Evolutionary conservation across 2,113 vertebrate species (phyloP).

Genomic region (Desmodus rotundus): DNA sequence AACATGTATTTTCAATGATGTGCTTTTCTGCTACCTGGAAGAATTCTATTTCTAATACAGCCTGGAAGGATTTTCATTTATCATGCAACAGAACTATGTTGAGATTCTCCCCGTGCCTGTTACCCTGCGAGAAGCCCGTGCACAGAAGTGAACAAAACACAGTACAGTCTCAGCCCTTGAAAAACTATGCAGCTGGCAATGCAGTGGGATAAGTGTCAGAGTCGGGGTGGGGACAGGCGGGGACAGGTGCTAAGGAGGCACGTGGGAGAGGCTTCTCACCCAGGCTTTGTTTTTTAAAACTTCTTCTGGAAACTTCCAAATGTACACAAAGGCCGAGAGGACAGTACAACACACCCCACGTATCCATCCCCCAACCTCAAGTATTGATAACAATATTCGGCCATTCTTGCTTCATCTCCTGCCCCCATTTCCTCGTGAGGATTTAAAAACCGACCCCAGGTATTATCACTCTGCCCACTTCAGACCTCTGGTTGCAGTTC

Average conservation of each 20-base stretch:
- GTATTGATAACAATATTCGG: neutral
- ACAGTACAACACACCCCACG: neutral
- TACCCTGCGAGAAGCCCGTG: neutral
- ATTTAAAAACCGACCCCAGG: neutral
- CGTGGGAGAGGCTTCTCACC: neutral
- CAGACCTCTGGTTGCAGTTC: neutral
- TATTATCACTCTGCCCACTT: neutral
- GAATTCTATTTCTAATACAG: no score
- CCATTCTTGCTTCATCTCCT: neutral
- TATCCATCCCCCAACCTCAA: neutral
- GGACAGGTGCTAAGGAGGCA: neutral
- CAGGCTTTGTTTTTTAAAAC: neutral
- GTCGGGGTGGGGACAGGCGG: neutral
- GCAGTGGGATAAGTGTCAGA: rapidly evolving
- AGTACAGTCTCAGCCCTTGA: neutral
- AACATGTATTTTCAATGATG: neutral
- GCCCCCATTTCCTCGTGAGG: neutral
- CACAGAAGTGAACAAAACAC: neutral
- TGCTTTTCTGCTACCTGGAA: neutral
- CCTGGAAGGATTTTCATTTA: neutral
- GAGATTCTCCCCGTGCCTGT: neutral
- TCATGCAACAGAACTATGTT: neutral
- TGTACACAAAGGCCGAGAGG: neutral
- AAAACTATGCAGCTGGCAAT: neutral
- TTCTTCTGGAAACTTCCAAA: neutral